Conservation (phyloP, 1,140 invertebrate genomes). For the Drosophila sulfurigaster region DNA sequence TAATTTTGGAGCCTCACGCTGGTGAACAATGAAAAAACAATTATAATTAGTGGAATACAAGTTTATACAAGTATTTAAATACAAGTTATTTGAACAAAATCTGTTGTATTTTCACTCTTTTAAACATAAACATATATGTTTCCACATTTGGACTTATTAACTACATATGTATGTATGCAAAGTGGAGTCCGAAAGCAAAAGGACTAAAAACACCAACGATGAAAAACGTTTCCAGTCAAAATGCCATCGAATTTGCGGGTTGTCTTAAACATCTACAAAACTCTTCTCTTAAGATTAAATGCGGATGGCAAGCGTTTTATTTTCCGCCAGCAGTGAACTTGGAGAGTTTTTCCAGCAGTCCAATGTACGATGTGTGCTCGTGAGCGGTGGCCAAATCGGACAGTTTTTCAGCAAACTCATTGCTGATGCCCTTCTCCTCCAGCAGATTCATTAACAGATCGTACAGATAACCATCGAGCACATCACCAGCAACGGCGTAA, state of each 20-base stretch:
- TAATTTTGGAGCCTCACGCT: conserved; percentile 79
- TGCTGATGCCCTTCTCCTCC: conserved; percentile 96
- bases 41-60: neutral
- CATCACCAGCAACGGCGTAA: conserved; percentile 95
- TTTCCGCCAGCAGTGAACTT: conserved; percentile 91
- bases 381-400: conserved; percentile 94
- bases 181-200: conserved; percentile 20
- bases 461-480: conserved; percentile 96
- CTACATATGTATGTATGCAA: conserved; percentile 3
- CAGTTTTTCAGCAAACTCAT: conserved; percentile 95
- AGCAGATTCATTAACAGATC: conserved; percentile 97
- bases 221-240: conserved; percentile 70
- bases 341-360: conserved; percentile 93
- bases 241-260: conserved; percentile 46
- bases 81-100: conserved; percentile 28
- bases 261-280: conserved; percentile 72
- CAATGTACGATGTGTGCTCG: conserved; percentile 95
- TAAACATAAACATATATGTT: conserved; percentile 31
- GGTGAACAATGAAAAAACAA: neutral
- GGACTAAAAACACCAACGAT: conserved; percentile 54
- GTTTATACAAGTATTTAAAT: conserved; percentile 8
- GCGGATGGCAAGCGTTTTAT: conserved; percentile 66
- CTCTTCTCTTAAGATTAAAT: conserved; percentile 58
- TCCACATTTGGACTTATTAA: too few relatives aligned
- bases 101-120: conserved; percentile 52